Percentiles rank a stretch among this genome's conserved stretches.
Evolutionary conservation across 2,888 invertebrate genomes (phyloP).

Genomic region (Drosophila barbarae): DNA sequence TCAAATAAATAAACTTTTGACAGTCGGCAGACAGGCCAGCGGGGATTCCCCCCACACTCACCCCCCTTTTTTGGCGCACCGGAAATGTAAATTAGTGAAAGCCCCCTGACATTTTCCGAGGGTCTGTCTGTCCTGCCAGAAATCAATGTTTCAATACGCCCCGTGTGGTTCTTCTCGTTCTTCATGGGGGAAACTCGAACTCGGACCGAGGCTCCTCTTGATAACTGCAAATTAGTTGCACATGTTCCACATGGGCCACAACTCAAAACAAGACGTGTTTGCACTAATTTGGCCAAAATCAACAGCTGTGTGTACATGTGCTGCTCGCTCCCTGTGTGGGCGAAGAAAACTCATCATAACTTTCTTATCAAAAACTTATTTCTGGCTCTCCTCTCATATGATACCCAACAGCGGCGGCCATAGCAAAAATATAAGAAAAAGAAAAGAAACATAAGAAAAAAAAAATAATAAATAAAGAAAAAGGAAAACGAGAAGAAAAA

Average conservation of each 20-base stretch:
- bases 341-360: conserved; percentile 71
- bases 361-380: conserved; percentile 73
- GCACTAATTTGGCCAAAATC: conserved; percentile 74
- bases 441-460: background rate
- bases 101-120: conserved; percentile 4
- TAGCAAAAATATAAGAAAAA: conserved; percentile 12
- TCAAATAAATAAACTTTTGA: conserved; percentile 75
- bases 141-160: conserved; percentile 19
- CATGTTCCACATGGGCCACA: conserved; percentile 60
- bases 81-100: conserved; percentile 66
- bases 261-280: conserved; percentile 68
- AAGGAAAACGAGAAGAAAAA: conserved; percentile 7
- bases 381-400: conserved; percentile 48
- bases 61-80: background rate
- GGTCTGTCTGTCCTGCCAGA: background rate
- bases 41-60: conserved; percentile 13
- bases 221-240: conserved; percentile 71
- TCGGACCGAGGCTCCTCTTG: conserved; percentile 25
- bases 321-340: conserved; percentile 25
- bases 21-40: conserved; percentile 65
- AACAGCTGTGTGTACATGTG: conserved; percentile 68
- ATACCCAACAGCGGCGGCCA: conserved; percentile 38
- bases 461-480: conserved; percentile 18
- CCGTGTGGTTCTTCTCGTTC: background rate
- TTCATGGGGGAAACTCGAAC: background rate